A percentile compares a stretch with the other conserved stretches of the same genome.
phyloP scores from a whole-genome alignment of 1,140 invertebrate species.

The Magallana angulata region DNA sequence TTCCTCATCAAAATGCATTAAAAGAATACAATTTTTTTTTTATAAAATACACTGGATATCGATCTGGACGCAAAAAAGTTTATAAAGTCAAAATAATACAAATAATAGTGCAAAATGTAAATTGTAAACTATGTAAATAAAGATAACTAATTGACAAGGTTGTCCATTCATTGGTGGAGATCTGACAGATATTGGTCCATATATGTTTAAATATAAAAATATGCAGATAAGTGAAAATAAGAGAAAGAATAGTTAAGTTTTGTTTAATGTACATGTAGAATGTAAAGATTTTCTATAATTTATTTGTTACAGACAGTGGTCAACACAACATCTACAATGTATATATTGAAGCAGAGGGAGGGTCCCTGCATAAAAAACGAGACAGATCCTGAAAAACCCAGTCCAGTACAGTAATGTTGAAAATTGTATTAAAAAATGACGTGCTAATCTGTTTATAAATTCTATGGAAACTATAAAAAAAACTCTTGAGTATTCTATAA shows the following conservation, averaged over 20 bases:
- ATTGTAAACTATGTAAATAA: not conserved
- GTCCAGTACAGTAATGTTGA: not conserved
- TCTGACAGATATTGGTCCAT: not conserved
- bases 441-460: not conserved
- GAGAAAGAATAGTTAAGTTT: not conserved
- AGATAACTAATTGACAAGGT: not conserved
- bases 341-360: not conserved
- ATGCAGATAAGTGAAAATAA: slow-evolving; percentile 28
- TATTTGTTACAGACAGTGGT: slow-evolving; percentile 10
- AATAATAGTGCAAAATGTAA: not conserved
- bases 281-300: not conserved
- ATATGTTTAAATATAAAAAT: not conserved
- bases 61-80: not conserved
- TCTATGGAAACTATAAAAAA: not conserved
- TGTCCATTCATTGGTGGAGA: not conserved
- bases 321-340: not conserved
- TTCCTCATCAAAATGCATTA: too few species aligned
- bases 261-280: not conserved
- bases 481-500: slow-evolving; percentile 31
- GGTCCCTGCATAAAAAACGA: not conserved
- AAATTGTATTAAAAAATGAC: not conserved
- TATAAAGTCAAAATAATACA: not conserved
- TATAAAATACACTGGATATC: too few species aligned
- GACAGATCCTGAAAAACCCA: not conserved
- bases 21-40: too few species aligned